These are phyloP conservation scores for Aphelenchoides fujianensis DNA, from an alignment of 1,140 invertebrate genomes.

Conservation along the genomic window DNA sequence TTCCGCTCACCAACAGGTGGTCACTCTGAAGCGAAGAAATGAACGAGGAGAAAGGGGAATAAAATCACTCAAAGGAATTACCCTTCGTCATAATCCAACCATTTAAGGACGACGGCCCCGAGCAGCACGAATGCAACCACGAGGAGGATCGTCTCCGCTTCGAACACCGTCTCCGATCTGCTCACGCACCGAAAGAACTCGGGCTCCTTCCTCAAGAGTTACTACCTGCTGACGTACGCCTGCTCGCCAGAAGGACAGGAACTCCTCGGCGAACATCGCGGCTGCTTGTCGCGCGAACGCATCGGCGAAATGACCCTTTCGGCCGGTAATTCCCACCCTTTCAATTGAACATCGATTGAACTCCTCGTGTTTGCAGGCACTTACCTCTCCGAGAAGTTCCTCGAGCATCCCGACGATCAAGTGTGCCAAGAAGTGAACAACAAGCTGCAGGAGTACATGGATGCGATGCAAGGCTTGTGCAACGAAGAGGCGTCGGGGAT, in stretches of 20 bases:
- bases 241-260: constrained; percentile 59
- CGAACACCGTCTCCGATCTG: constrained; percentile 60
- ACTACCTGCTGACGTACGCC: constrained; percentile 61
- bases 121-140: constrained; percentile 54
- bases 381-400: constrained; percentile 60
- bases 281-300: constrained; percentile 54
- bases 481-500: constrained; percentile 57
- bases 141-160: constrained; percentile 57
- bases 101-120: constrained; percentile 58
- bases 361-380: constrained; percentile 46
- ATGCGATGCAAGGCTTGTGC: constrained; percentile 56
- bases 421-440: constrained; percentile 52
- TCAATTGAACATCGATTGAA: background rate
- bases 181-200: constrained; percentile 60
- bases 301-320: constrained; percentile 63
- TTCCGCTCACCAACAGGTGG: too few species aligned
- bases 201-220: constrained; percentile 58
- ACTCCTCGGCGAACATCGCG: constrained; percentile 51
- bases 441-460: constrained; percentile 54
- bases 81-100: too few species aligned
- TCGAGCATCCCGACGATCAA: constrained; percentile 57
- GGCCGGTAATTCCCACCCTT: constrained; percentile 34
- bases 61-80: too few species aligned
- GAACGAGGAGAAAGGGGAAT: background rate
- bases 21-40: too few species aligned